Conservation (phyloP, 2,797 vertebrate genomes). For the Cossypha heuglini region DNA sequence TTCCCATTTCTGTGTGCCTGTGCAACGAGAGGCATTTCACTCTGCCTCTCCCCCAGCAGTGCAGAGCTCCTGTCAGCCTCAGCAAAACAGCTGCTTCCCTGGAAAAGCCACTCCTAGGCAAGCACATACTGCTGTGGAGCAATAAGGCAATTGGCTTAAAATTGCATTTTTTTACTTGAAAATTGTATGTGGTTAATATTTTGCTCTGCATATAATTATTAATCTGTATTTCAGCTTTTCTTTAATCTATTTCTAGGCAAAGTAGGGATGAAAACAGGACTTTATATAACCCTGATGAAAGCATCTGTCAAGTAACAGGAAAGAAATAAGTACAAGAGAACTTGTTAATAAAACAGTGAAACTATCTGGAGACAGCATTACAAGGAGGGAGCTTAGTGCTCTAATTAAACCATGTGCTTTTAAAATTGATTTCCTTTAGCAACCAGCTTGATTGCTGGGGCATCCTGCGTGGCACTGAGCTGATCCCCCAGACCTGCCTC, state of each 20-base stretch:
- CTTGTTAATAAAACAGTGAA: slow-evolving; percentile 26
- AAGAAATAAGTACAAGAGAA: neutral
- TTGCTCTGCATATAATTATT: neutral
- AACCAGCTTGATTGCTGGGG: neutral
- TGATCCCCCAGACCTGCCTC: rapidly evolving
- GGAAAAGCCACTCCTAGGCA: neutral
- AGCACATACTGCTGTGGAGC: neutral
- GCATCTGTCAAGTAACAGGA: neutral
- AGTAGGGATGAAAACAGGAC: neutral
- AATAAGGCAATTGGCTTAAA: neutral
- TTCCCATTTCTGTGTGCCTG: neutral
- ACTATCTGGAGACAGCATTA: neutral
- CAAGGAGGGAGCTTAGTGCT: neutral
- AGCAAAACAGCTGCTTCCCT: neutral
- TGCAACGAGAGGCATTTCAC: neutral
- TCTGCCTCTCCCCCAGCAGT: rapidly evolving
- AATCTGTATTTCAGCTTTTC: neutral
- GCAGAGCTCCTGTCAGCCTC: neutral
- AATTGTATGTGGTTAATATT: neutral
- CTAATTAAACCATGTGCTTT: slow-evolving; percentile 30
- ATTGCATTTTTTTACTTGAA: neutral
- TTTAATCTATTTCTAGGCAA: slow-evolving; percentile 20
- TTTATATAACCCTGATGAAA: slow-evolving; percentile 17
- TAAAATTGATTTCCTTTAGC: neutral
- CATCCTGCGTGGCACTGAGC: rapidly evolving